Evolutionary conservation across 2,888 invertebrate genomes (phyloP), one percentile per base, ranked within the genome.

Genomic region (Steinernema scapterisci): DNA sequence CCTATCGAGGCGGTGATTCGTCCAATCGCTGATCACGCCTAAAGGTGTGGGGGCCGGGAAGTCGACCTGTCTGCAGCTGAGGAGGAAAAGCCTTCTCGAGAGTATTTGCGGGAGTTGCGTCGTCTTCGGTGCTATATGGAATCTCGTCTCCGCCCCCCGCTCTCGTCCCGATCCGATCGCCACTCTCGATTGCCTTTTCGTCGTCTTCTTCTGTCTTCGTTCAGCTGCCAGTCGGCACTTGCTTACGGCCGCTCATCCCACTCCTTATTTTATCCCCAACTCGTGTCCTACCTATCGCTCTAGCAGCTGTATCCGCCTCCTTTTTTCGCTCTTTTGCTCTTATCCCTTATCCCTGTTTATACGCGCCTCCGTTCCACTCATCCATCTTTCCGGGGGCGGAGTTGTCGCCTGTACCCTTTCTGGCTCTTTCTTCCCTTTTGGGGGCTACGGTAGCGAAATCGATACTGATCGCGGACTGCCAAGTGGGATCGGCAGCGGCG

Each of bases 171-270:
- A 38, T 38, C 25, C 63, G 63, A 63, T 63, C 63, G 27, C 63
- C 63, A 63, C 63, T 63, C 63, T n/a, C 63, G 63, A 63, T 63
- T 27, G 63, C 63, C 63, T 31, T 63, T 63, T 63, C 54, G 54
- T 54, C 63, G 27, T 31, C 27, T 63, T 63, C 54, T 16, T 54
- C 63, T 63, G 16, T 31, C 63, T 38, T 38, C 63, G 63, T 63
- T 63, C 63, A 63, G 63, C 63, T 63, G 63, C 63, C 63, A 63
- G 63, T 27, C 63, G 31, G 16, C 54, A 23, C 54, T 54, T 21
- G 54, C 54, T 54, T 54, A 54, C 63, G 63, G 63, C 63, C 63
- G 63, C 63, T 13, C 63, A 63, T 63, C 63, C 38, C 63, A 31
- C 63, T 63, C 63, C 63, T 19, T 63, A 63, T 63, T 63, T 63